Base-by-base conservation (phyloP, 2,797 vertebrate genomes). In the Sphenodon punctatus region DNA sequence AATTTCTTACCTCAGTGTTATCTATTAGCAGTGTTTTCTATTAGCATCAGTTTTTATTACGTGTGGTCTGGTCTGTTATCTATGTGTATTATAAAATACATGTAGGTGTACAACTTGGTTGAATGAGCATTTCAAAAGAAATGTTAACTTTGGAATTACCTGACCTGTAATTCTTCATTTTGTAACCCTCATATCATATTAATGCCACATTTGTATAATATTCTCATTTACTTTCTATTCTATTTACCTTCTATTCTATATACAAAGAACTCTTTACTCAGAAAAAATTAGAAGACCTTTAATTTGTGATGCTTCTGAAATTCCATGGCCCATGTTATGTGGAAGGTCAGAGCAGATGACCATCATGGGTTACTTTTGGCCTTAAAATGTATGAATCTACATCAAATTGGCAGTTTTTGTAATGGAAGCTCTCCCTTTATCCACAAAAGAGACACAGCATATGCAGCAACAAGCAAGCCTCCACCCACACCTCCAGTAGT, bases 361-460 rank as follows among this genome's bases (percentile, higher is more conserved):
- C n/a, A n/a, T n/a, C n/a, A n/a, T n/a, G n/a, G n/a, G n/a, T n/a
- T n/a, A n/a, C n/a, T n/a, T n/a, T n/a, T n/a, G n/a, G n/a, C n/a
- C n/a, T n/a, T n/a, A n/a, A n/a, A n/a, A n/a, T n/a, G n/a, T n/a
- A n/a, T n/a, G n/a, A n/a, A n/a, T n/a, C n/a, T n/a, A n/a, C n/a
- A n/a, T n/a, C n/a, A n/a, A n/a, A n/a, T n/a, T n/a, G n/a, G 61
- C 58, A 75, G 59, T 39, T 89, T 65, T 73, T 49, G 55, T 53
- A 73, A 63, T 7, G 0, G 0, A 43, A 41, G 45, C 55, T 41
- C 15, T 58, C 39, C 61, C 36, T 43, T 46, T 10, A 30, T 51
- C 67, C 43, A 48, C 69, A 72, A 42, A 20, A 41, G n/a, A 20
- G 38, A 78, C 25, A 25, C 85, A 58, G 79, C n/a, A 56, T 38